A percentile compares a stretch with the other conserved stretches of the same genome.
Conservation (phyloP, 2,113 vertebrate genomes). For the Pelmatolapia mariae region DNA sequence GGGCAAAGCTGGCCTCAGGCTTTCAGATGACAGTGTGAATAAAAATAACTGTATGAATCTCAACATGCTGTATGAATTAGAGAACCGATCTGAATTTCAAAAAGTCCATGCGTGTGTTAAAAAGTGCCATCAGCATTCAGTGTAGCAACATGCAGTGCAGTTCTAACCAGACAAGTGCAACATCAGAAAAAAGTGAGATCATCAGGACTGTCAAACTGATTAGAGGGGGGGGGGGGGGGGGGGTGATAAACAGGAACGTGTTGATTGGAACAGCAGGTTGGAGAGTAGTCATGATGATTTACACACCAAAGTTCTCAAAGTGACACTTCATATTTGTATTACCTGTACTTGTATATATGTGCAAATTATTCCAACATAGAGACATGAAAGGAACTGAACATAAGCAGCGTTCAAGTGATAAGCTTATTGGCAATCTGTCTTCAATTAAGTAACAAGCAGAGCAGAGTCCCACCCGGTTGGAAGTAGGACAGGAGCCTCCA, state of each 20-base stretch:
- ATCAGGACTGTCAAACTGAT: constrained; percentile 21
- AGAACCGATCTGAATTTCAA: constrained; percentile 8
- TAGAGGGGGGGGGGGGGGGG: not conserved
- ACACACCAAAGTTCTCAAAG: not conserved
- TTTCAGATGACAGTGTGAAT: not conserved
- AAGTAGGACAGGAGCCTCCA: not conserved
- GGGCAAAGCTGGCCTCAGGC: not conserved
- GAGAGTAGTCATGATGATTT: not conserved
- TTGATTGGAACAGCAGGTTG: not conserved
- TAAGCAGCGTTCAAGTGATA: not conserved
- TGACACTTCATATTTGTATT: not conserved
- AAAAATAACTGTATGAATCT: not conserved
- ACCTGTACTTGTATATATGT: not conserved
- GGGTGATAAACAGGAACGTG: not conserved
- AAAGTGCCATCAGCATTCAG: constrained; percentile 18
- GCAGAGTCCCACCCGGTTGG: not conserved
- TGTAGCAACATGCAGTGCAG: not conserved
- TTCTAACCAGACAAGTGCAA: constrained; percentile 6
- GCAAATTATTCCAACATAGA: not conserved
- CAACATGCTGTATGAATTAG: not conserved
- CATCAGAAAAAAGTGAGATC: not conserved
- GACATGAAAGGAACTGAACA: not conserved
- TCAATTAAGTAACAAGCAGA: not conserved
- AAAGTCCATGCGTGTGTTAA: not conserved
- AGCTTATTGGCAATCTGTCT: not conserved